These are phyloP conservation scores for Trachelus tabidus DNA, from an alignment of 2,888 invertebrate species.

Conservation along the genomic window DNA sequence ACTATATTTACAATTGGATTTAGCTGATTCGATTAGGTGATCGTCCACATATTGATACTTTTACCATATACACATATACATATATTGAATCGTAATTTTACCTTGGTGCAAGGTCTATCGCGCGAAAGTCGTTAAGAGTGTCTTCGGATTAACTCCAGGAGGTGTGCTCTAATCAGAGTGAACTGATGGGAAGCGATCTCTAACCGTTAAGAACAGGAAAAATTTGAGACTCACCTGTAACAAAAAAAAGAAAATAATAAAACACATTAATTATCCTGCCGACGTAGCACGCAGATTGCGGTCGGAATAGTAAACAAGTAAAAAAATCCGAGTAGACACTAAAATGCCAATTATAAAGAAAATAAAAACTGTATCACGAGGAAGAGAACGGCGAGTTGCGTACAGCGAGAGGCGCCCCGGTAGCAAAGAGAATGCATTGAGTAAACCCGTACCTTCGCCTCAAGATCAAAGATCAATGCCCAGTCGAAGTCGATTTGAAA, in stretches of 20 bases:
- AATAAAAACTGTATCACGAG: neutral
- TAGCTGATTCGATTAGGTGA: slow-evolving; percentile 17
- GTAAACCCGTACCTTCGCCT: slow-evolving; percentile 35
- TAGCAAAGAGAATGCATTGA: slow-evolving; percentile 25
- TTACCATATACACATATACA: neutral
- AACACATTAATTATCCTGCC: neutral
- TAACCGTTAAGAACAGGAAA: neutral
- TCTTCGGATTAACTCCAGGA: neutral
- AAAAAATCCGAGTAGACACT: neutral
- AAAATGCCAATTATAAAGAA: neutral
- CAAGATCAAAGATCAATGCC: slow-evolving; percentile 49
- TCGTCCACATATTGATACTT: neutral
- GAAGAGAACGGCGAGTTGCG: neutral
- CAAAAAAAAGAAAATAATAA: neutral
- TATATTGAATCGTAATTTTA: neutral
- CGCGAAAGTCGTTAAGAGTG: neutral
- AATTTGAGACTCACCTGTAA: neutral
- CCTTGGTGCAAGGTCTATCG: neutral
- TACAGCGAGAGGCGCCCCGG: neutral
- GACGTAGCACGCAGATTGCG: neutral
- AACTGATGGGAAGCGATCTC: neutral
- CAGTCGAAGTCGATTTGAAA: slow-evolving; percentile 44
- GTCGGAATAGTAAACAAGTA: neutral
- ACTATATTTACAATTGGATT: slow-evolving; percentile 7
- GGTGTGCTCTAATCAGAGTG: neutral